These are phyloP conservation scores for Pristiophorus japonicus DNA, from an alignment of 2,113 vertebrate genomes.

Conservation along the genomic window DNA sequence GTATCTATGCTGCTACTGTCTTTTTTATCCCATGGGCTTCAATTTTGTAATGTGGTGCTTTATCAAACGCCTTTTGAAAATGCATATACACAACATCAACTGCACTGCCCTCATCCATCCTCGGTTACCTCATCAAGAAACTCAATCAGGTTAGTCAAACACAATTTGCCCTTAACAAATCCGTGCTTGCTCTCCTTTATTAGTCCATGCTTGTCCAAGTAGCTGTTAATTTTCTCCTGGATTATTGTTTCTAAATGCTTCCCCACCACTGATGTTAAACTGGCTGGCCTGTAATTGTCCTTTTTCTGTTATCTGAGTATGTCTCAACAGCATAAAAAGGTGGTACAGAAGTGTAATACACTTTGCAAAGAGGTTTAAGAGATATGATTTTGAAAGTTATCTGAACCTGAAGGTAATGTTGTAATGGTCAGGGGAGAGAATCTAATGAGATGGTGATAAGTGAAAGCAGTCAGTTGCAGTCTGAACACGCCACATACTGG, in stretches of 20 bases:
- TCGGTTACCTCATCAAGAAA: neutral
- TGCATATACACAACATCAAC: neutral
- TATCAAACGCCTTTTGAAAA: neutral
- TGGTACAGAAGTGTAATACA: neutral
- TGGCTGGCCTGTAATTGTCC: neutral
- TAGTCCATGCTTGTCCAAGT: neutral
- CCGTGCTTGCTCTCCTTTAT: neutral
- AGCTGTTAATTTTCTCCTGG: neutral
- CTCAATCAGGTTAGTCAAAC: constrained; percentile 2
- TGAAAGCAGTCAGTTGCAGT: neutral
- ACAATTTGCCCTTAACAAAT: neutral
- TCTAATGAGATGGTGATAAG: neutral
- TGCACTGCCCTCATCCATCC: neutral
- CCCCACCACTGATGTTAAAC: neutral
- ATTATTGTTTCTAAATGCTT: neutral
- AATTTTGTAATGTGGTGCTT: neutral
- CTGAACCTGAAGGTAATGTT: neutral
- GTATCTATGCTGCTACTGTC: neutral
- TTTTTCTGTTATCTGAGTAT: neutral
- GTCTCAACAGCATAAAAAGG: neutral
- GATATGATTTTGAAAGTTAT: neutral
- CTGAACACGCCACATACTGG: neutral
- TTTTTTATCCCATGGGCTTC: neutral
- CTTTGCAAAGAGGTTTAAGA: neutral
- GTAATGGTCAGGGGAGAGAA: neutral